phyloP scores from a whole-genome alignment of 2,888 invertebrate species.

The Brenthis ino region DNA sequence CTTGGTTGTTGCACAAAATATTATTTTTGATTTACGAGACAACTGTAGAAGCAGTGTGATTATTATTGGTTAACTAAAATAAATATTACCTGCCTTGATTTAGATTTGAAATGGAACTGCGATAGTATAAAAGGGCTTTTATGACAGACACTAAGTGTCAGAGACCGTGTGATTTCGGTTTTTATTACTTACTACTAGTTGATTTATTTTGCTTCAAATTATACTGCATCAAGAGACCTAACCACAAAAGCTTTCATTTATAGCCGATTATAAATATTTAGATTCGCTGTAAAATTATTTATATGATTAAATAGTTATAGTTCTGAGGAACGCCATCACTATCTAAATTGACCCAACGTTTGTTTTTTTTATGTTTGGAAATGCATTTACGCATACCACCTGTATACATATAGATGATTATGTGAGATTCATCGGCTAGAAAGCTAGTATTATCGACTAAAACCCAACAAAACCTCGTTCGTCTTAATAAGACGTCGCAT shows the following conservation, averaged over 20 bases:
- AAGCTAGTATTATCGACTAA: too few species aligned
- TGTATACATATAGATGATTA: too few species aligned
- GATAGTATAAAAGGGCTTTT: conserved; percentile 25
- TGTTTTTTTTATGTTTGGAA: too few species aligned
- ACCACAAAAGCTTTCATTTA: conserved; percentile 3
- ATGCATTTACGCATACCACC: too few species aligned
- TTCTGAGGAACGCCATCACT: not conserved
- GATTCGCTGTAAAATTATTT: conserved; percentile 4
- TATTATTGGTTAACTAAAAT: conserved; percentile 22
- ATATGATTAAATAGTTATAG: not conserved
- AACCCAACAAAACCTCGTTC: too few species aligned
- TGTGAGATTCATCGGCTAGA: too few species aligned
- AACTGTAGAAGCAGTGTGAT: conserved; percentile 54
- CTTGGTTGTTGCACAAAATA: conserved; percentile 40
- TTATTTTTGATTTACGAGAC: conserved; percentile 56
- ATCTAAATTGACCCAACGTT: too few species aligned
- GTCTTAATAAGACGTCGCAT: too few species aligned
- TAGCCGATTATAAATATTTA: conserved; percentile 15
- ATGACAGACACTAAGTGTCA: conserved; percentile 35
- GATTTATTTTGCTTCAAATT: conserved; percentile 32
- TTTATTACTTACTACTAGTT: conserved; percentile 25
- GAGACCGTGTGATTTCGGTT: conserved; percentile 29
- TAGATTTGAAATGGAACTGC: conserved; percentile 12
- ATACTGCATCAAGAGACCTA: conserved; percentile 4
- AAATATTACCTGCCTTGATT: conserved; percentile 15